Conservation (phyloP, 1,140 invertebrate genomes). For the Drosophila punjabiensis region DNA sequence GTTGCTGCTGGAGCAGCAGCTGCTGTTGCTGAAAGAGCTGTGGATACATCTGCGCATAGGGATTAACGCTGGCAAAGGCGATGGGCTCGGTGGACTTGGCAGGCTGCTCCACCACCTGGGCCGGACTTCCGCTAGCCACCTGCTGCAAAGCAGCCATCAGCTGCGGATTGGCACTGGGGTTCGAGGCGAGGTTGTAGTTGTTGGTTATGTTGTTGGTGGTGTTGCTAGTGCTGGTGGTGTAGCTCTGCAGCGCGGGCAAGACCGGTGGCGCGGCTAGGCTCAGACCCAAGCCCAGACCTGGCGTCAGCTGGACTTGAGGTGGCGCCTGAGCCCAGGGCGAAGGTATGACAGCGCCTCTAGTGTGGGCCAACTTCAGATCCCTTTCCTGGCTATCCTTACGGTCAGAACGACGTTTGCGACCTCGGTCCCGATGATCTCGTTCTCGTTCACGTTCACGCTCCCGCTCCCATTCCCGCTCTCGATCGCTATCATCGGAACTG, state of each 20-base stretch:
- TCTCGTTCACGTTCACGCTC: constrained; percentile 86
- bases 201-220: constrained; percentile 48
- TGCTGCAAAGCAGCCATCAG: constrained; percentile 40
- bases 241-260: constrained; percentile 58
- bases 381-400: constrained; percentile 62
- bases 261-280: constrained; percentile 29
- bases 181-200: constrained; percentile 63
- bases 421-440: constrained; percentile 78
- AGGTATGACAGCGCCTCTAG: neutral
- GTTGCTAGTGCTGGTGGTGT: constrained; percentile 48
- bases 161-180: constrained; percentile 1
- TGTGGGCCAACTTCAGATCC: constrained; percentile 41
- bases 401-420: constrained; percentile 63
- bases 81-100: constrained; percentile 53
- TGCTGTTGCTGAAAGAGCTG: constrained; percentile 78
- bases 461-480: constrained; percentile 86
- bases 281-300: constrained; percentile 1
- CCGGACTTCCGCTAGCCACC: constrained; percentile 1
- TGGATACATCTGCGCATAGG: constrained; percentile 82
- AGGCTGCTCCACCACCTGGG: constrained; percentile 11
- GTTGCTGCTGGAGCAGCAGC: constrained; percentile 59
- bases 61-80: constrained; percentile 79
- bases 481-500: constrained; percentile 85
- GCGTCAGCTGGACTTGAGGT: neutral
- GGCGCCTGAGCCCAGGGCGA: constrained; percentile 22